phyloP scores from a whole-genome alignment of 2,113 vertebrate genomes.

The Sciurus niger region DNA sequence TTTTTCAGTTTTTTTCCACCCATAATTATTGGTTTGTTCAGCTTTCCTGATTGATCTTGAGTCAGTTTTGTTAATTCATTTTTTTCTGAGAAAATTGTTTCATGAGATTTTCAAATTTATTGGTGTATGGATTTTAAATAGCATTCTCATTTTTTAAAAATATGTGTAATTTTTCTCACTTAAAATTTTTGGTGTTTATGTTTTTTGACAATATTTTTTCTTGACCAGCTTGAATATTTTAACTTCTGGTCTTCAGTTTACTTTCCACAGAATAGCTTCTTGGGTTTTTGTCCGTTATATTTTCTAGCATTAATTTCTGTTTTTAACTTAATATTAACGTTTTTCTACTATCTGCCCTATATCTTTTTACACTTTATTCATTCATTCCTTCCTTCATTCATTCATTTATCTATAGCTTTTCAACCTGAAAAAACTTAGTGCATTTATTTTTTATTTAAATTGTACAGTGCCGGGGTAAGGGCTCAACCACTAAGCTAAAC shows the following conservation, averaged over 20 bases:
- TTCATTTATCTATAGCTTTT: constrained; percentile 16
- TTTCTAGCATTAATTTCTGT: constrained; percentile 46
- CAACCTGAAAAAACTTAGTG: constrained; percentile 58
- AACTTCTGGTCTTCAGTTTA: not conserved
- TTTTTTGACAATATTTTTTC: not conserved
- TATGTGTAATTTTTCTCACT: constrained; percentile 40
- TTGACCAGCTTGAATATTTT: not conserved
- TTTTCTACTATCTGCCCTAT: not conserved
- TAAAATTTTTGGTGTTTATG: constrained; percentile 30
- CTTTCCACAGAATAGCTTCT: constrained; percentile 18
- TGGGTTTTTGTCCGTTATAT: not conserved
- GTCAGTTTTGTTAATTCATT: constrained; percentile 68
- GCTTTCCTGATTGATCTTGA: constrained; percentile 60
- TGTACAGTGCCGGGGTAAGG: no score
- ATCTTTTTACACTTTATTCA: constrained; percentile 5
- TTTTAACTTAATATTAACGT: not conserved
- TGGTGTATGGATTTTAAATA: constrained; percentile 53
- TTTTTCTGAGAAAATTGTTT: constrained; percentile 68
- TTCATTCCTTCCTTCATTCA: not conserved
- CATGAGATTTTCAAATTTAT: constrained; percentile 61
- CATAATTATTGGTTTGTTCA: constrained; percentile 75
- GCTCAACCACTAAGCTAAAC: no score
- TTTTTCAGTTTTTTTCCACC: constrained; percentile 54
- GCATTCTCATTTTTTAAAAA: not conserved
- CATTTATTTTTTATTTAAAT: constrained; percentile 52